Conservation (phyloP, 2,888 invertebrate genomes). For the Rhingia rostrata region DNA sequence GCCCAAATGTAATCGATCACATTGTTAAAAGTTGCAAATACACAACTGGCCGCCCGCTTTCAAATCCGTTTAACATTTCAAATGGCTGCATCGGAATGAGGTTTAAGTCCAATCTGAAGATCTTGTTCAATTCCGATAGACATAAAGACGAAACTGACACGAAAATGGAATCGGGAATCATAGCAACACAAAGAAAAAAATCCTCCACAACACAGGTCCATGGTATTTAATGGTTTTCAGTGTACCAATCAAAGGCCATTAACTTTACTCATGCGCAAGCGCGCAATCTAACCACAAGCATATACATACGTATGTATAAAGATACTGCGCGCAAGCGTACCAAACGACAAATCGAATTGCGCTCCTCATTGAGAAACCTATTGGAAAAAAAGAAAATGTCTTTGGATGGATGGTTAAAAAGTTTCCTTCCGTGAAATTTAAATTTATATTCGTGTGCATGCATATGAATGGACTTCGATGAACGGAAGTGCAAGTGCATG, state of each 20-base stretch:
- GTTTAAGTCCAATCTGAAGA: constrained; percentile 70
- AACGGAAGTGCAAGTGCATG: constrained; percentile 69
- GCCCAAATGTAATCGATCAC: constrained; percentile 53
- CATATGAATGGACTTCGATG: constrained; percentile 20
- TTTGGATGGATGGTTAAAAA: constrained; percentile 39
- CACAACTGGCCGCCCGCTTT: background rate
- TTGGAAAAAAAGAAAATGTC: background rate
- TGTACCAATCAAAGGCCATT: constrained; percentile 67
- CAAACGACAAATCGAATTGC: constrained; percentile 35
- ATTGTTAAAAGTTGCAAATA: constrained; percentile 29
- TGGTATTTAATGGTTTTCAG: constrained; percentile 53
- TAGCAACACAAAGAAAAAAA: constrained; percentile 2
- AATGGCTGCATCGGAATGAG: constrained; percentile 55
- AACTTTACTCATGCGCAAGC: constrained; percentile 51
- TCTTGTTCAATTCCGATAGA: constrained; percentile 35
- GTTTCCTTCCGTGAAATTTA: constrained; percentile 66
- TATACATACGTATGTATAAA: background rate
- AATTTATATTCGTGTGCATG: constrained; percentile 45
- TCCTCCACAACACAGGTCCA: constrained; percentile 13
- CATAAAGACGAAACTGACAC: constrained; percentile 48
- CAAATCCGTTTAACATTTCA: constrained; percentile 45
- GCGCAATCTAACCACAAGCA: constrained; percentile 10
- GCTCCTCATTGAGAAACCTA: constrained; percentile 27
- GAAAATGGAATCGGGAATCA: constrained; percentile 40
- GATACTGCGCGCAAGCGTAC: background rate